Conservation (phyloP, 2,797 vertebrate genomes). For the Ctenosaura bakeri region DNA sequence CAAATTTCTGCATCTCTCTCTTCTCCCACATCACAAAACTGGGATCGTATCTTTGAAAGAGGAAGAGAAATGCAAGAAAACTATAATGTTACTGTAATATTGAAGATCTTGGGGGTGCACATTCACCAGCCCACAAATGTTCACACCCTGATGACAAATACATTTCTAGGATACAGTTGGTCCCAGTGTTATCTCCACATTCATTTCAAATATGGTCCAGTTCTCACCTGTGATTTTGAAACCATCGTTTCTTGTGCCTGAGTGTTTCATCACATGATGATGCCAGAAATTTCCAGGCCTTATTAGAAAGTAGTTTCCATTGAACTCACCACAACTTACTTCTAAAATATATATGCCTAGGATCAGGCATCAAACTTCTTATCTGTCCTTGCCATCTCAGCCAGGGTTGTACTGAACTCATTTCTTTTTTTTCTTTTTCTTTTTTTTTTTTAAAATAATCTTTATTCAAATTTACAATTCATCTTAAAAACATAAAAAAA, state of each 20-base stretch:
- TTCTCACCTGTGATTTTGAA: background rate
- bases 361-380: background rate
- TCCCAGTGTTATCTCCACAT: background rate
- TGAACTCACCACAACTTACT: background rate
- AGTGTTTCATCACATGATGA: background rate
- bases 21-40: background rate
- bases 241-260: background rate
- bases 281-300: background rate
- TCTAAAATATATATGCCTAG: background rate
- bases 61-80: background rate
- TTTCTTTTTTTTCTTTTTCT: too few species aligned
- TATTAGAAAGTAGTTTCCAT: background rate
- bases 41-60: background rate
- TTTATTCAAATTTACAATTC: too few species aligned
- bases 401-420: background rate
- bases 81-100: background rate
- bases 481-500: too few species aligned
- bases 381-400: background rate
- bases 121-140: background rate
- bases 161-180: background rate
- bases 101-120: background rate
- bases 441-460: too few species aligned
- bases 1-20: background rate
- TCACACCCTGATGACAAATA: background rate
- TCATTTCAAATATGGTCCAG: background rate